These are phyloP conservation scores for Nasonovia ribisnigri DNA, from an alignment of 2,888 invertebrate genomes.

Conservation along the genomic window DNA sequence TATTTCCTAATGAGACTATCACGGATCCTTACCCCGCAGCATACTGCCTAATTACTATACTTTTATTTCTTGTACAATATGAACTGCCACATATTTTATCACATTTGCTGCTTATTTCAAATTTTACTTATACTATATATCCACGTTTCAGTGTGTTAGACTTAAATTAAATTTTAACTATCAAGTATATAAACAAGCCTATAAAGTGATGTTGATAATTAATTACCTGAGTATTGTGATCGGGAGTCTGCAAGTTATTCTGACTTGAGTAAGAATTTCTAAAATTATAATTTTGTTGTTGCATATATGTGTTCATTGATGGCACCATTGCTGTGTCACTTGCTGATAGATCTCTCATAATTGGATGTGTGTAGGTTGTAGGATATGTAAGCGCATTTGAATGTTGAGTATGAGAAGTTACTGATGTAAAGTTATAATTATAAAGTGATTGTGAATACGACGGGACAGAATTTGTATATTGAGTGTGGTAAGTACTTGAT, in stretches of 20 bases:
- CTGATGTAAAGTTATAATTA: neutral
- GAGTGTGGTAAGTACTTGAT: neutral
- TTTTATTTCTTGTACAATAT: neutral
- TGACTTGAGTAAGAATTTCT: neutral
- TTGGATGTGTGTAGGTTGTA: neutral
- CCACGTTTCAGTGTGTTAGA: neutral
- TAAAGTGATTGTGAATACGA: neutral
- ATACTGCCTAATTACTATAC: neutral
- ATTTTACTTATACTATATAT: neutral
- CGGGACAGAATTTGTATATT: neutral
- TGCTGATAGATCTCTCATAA: neutral
- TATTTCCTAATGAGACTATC: neutral
- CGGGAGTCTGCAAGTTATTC: too few relatives aligned
- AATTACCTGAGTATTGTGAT: neutral
- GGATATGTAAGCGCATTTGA: neutral
- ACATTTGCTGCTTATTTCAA: neutral
- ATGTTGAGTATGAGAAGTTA: neutral
- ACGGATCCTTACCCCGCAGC: neutral
- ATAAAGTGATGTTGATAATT: neutral
- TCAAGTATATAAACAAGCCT: neutral
- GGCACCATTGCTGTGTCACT: accelerated
- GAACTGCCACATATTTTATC: neutral
- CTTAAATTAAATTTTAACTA: neutral
- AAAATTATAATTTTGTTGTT: neutral
- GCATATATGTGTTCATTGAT: neutral